Percentiles rank a stretch among this genome's conserved stretches.
These are phyloP conservation scores for Sarcophaga carnaria DNA, from an alignment of 2,888 invertebrate genomes.

Conservation along the genomic window DNA sequence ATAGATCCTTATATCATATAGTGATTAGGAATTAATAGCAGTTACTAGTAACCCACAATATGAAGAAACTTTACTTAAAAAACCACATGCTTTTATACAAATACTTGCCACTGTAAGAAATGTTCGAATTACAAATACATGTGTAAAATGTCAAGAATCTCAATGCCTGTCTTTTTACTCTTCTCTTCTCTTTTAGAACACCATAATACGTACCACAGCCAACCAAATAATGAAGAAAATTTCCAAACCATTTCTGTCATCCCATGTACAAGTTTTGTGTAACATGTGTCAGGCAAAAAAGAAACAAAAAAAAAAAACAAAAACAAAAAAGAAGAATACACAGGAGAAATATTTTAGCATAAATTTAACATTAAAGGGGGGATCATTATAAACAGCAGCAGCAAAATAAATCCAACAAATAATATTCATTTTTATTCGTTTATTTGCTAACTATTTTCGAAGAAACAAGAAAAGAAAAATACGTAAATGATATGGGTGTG, in stretches of 20 bases:
- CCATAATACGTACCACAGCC: background rate
- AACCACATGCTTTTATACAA: no score
- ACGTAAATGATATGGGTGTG: constrained; percentile 31
- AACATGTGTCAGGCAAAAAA: constrained; percentile 54
- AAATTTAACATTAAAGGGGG: constrained; percentile 28
- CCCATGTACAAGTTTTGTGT: constrained; percentile 27
- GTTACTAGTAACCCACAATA: no score
- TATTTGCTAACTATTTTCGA: background rate
- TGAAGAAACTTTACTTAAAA: no score
- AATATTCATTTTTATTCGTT: background rate
- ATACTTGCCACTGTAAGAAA: background rate
- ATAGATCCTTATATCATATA: no score
- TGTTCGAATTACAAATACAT: constrained; percentile 33
- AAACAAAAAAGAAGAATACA: background rate
- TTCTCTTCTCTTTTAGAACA: background rate
- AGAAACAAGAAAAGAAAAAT: background rate
- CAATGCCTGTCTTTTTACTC: constrained; percentile 2
- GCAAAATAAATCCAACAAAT: background rate
- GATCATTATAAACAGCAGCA: background rate
- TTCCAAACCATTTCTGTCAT: constrained; percentile 41
- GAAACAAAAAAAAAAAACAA: background rate
- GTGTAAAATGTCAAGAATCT: constrained; percentile 56
- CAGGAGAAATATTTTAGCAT: constrained; percentile 18
- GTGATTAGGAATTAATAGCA: no score
- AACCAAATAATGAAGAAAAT: constrained; percentile 26